Conservation (phyloP, 2,113 vertebrate species). For the Otis tarda region DNA sequence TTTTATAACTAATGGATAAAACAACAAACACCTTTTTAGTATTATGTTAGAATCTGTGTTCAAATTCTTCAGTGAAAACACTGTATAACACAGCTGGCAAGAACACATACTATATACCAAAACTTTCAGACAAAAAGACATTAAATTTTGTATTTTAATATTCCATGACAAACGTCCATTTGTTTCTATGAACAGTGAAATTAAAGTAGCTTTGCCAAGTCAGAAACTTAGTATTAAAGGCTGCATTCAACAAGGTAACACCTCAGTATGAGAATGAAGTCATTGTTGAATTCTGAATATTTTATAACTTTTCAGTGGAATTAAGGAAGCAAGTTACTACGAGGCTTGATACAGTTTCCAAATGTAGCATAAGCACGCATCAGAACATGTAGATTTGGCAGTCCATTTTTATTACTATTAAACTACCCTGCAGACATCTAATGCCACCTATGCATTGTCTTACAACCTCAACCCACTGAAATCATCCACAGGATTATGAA, state of each 20-base stretch:
- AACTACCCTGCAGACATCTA: not conserved
- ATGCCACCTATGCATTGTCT: not conserved
- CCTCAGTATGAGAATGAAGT: conserved; percentile 63
- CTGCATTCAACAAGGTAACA: conserved; percentile 74
- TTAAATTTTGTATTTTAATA: conserved; percentile 61
- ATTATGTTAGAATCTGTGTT: not conserved
- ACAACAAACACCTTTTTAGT: conserved; percentile 55
- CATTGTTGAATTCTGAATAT: conserved; percentile 61
- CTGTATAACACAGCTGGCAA: conserved; percentile 46
- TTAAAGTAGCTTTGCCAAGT: conserved; percentile 61
- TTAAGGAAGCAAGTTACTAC: conserved; percentile 58
- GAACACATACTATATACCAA: conserved; percentile 30
- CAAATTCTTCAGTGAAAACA: not conserved
- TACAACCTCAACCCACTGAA: not conserved
- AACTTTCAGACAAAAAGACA: conserved; percentile 65
- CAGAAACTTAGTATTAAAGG: conserved; percentile 66
- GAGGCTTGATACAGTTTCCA: conserved; percentile 33
- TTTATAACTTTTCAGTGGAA: conserved; percentile 62
- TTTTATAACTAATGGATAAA: conserved; percentile 68
- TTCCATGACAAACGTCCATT: conserved; percentile 63
- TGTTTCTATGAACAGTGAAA: conserved; percentile 66
- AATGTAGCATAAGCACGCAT: not conserved
- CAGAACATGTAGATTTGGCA: not conserved
- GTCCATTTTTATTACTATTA: not conserved
- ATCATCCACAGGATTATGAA: not conserved